Base-by-base conservation (phyloP, 2,888 invertebrate species). In the Drosophila planitibia region DNA sequence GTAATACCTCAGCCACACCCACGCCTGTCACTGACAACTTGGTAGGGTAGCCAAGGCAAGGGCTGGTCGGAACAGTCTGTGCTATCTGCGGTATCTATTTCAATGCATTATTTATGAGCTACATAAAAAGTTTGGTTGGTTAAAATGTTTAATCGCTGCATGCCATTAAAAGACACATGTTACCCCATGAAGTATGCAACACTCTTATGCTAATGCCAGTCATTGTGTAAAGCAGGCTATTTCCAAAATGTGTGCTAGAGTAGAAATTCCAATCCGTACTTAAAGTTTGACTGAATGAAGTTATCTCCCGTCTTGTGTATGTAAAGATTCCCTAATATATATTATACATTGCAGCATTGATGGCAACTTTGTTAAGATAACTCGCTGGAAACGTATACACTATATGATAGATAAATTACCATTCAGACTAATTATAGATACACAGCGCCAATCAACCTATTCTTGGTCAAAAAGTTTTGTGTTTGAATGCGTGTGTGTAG, bases 111-210 rank as follows among this genome's bases (percentile, higher is more conserved):
- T 76, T 63, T 25, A 64, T 60, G 51, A 37, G 25, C 10, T 4
- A 10, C 22, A 22, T 19, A 49, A 14, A 61, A 39, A 59, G 39
- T 54, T 68, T 59, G 53, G 19, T 30, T 30, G 28, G 49, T 28
- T 39, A 41, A 37, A 44, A 59, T 55, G 41, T 37, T 44, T 71
- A 53, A 71, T 35, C 47, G 57, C 16, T 54, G 64, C 73, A 44
- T 39, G 16, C 58, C 55, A 33, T 12, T 25, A 16, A 19, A 22
- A 53, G 25, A 10, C 68, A 58, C 32, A 60, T 64, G 60, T 14
- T 6, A 41, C 54, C 37, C 58, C n/a, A 5, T 25, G 37, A 62
- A 49, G 58, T 68, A 75, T 70, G 76, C 76, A 64, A 71, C 39
- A 30, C 39, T 54, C 70, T 65, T 10, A 14, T 32, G 39, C 32